These are phyloP conservation scores for Ancistrus triradiatus DNA, from an alignment of 2,113 vertebrate species.

Conservation along the genomic window DNA sequence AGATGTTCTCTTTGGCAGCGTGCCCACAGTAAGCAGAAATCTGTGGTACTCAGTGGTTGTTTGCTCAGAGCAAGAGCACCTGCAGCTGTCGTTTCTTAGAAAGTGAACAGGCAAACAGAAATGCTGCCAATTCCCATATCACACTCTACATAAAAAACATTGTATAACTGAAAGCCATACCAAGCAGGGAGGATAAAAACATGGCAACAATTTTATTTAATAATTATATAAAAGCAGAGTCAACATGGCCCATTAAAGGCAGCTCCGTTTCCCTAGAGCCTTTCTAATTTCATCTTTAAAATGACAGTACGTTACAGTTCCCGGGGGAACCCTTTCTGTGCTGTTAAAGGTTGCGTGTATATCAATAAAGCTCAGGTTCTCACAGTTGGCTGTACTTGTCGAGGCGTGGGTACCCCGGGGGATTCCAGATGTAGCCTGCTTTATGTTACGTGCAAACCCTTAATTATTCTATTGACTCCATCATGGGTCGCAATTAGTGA, in stretches of 20 bases:
- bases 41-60: neutral
- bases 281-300: too few relatives aligned
- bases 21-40: neutral
- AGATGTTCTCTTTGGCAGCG: neutral
- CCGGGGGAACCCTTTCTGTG: too few relatives aligned
- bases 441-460: conserved; percentile 58
- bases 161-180: neutral
- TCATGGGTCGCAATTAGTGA: conserved; percentile 62
- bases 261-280: too few relatives aligned
- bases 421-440: conserved; percentile 66
- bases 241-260: too few relatives aligned
- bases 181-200: too few relatives aligned
- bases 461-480: conserved; percentile 68
- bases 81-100: conserved; percentile 15
- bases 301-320: too few relatives aligned
- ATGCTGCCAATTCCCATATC: neutral
- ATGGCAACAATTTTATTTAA: too few relatives aligned
- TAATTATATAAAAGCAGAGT: too few relatives aligned
- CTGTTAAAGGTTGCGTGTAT: neutral
- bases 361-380: conserved; percentile 52
- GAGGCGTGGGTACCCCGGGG: conserved; percentile 59
- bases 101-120: conserved; percentile 1
- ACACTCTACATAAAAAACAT: neutral
- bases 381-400: conserved; percentile 63
- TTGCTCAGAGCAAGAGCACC: conserved; percentile 5